phyloP scores from a whole-genome alignment of 2,797 vertebrate species.

The Phrynocephalus guinanensis region DNA sequence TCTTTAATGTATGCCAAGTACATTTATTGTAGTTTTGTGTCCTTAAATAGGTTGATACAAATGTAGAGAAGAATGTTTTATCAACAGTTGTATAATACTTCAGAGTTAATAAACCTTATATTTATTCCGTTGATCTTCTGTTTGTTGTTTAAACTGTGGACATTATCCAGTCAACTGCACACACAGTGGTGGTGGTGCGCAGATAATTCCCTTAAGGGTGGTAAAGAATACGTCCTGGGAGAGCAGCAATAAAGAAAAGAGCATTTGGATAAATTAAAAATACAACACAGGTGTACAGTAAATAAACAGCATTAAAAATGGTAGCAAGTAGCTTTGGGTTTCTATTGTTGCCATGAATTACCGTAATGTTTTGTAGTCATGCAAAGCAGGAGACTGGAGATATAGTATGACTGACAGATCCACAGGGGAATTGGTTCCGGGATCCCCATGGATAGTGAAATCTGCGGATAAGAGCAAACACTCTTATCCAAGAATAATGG shows the following conservation, averaged over 20 bases:
- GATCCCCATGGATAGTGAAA: no score
- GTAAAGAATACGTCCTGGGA: not conserved
- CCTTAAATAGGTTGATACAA: slow-evolving; percentile 35
- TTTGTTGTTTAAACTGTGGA: slow-evolving; percentile 55
- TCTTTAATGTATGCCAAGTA: slow-evolving; percentile 35
- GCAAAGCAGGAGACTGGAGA: not conserved
- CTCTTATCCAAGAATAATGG: no score
- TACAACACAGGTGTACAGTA: no score
- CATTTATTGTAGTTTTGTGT: slow-evolving; percentile 40
- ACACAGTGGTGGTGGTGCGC: no score
- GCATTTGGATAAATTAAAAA: no score
- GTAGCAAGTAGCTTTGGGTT: not conserved
- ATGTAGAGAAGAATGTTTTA: slow-evolving; percentile 45
- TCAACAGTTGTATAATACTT: slow-evolving; percentile 50
- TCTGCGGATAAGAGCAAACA: no score
- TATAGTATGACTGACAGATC: no score
- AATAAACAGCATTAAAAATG: not conserved
- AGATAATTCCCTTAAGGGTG: not conserved
- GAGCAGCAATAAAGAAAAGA: no score
- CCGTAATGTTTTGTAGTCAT: not conserved
- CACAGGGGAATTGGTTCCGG: no score
- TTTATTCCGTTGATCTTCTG: slow-evolving; percentile 39
- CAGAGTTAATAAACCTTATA: slow-evolving; percentile 57
- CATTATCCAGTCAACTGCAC: not conserved
- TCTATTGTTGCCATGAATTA: not conserved